Percentiles rank a stretch among this genome's conserved stretches.
Evolutionary conservation across 1,140 invertebrate genomes (phyloP).

Genomic region (Notospermus geniculatus): DNA sequence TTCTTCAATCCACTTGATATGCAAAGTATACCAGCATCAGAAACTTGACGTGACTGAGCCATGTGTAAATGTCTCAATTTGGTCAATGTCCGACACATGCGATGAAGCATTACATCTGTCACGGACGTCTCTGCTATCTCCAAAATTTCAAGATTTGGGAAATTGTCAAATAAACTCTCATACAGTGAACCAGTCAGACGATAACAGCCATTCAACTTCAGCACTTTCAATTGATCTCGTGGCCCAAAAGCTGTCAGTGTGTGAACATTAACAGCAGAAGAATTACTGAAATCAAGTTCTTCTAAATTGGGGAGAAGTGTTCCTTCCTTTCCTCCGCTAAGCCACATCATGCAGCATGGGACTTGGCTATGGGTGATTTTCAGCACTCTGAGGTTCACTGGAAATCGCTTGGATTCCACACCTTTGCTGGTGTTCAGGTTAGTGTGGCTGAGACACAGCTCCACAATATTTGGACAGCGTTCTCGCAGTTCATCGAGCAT

Average conservation of each 20-base stretch:
- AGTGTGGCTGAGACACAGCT: slow-evolving; percentile 23
- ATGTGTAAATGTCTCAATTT: slow-evolving; percentile 18
- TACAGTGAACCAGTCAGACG: slow-evolving; percentile 24
- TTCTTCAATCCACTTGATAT: no score
- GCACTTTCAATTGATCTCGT: slow-evolving; percentile 16
- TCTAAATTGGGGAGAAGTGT: slow-evolving; percentile 19
- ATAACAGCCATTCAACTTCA: slow-evolving; percentile 30
- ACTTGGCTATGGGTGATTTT: slow-evolving; percentile 16
- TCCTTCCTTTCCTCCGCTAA: slow-evolving; percentile 10
- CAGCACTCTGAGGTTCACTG: slow-evolving; percentile 21
- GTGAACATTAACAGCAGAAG: slow-evolving; percentile 24
- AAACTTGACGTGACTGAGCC: neutral
- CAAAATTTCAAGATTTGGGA: slow-evolving; percentile 23
- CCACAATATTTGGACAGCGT: slow-evolving; percentile 30
- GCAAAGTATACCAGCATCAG: neutral
- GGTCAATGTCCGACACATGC: slow-evolving; percentile 22
- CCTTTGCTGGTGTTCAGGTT: slow-evolving; percentile 21
- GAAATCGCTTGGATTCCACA: slow-evolving; percentile 22
- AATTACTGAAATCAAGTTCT: slow-evolving; percentile 17
- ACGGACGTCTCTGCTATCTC: slow-evolving; percentile 23
- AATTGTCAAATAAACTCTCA: slow-evolving; percentile 16
- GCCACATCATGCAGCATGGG: slow-evolving; percentile 24
- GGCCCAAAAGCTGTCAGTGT: slow-evolving; percentile 25
- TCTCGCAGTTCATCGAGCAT: slow-evolving; percentile 31
- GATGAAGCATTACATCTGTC: slow-evolving; percentile 27